phyloP scores from a whole-genome alignment of 2,113 vertebrate genomes.

The Podiceps cristatus region DNA sequence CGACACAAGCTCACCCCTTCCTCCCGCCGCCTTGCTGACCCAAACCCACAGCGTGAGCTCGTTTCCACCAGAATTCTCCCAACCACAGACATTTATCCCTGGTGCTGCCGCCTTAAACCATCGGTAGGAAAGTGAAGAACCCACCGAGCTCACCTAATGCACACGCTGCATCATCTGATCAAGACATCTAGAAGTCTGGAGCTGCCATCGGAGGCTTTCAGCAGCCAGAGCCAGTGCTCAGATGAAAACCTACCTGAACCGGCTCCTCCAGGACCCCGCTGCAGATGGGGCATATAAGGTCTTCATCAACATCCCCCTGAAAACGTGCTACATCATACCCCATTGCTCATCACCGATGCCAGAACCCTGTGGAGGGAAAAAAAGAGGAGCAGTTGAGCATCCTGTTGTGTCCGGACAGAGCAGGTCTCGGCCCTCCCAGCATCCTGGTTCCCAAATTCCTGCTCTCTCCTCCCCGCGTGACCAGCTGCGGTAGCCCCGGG shows the following conservation, averaged over 20 bases:
- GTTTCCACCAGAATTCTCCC: background rate
- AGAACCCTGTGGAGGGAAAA: constrained; percentile 71
- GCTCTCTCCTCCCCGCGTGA: background rate
- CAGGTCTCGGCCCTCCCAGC: background rate
- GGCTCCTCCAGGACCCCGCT: constrained; percentile 98
- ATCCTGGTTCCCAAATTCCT: background rate
- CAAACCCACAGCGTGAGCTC: background rate
- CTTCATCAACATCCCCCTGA: constrained; percentile 98
- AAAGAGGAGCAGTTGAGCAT: background rate
- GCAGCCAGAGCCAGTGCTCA: background rate
- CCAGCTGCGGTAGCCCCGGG: background rate
- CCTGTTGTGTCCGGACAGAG: rapidly evolving
- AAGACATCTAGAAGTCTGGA: background rate
- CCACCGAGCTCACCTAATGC: background rate
- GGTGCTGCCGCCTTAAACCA: background rate
- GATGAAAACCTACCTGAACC: constrained; percentile 83
- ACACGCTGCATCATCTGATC: background rate
- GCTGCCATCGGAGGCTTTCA: background rate
- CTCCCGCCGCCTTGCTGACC: background rate
- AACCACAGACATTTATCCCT: background rate
- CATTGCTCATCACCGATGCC: constrained; percentile 93
- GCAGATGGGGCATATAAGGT: constrained; percentile 97
- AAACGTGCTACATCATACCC: constrained; percentile 98
- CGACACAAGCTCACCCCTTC: background rate
- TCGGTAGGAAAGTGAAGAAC: background rate